These are phyloP conservation scores for Chironomus striatipennis DNA, from an alignment of 1,140 invertebrate genomes.

Conservation along the genomic window DNA sequence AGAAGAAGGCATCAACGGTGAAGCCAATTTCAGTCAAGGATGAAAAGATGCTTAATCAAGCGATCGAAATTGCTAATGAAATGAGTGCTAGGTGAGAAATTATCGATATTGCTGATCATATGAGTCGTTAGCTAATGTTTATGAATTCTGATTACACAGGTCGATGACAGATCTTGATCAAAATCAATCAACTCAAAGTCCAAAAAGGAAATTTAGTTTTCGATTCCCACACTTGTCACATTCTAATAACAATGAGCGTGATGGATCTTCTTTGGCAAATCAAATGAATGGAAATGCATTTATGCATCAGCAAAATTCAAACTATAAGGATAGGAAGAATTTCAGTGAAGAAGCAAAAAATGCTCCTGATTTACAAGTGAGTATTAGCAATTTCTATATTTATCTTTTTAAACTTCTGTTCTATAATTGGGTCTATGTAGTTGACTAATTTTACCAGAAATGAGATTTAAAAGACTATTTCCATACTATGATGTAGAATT, in stretches of 20 bases:
- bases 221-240: conserved; percentile 54
- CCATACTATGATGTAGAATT: conserved; percentile 17
- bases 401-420: conserved; percentile 30
- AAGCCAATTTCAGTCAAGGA: conserved; percentile 93
- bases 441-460: no score
- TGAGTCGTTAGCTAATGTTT: not conserved
- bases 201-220: conserved; percentile 82
- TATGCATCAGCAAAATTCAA: conserved; percentile 30
- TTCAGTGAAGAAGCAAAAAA: conserved; percentile 84
- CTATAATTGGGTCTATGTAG: not conserved
- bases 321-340: conserved; percentile 59
- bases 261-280: conserved; percentile 19
- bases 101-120: not conserved
- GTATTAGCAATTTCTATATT: conserved; percentile 37
- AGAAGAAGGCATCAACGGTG: conserved; percentile 72
- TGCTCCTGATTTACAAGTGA: conserved; percentile 82
- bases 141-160: conserved; percentile 32
- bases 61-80: conserved; percentile 90
- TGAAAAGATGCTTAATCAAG: conserved; percentile 84
- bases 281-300: conserved; percentile 27
- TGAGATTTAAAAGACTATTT: no score
- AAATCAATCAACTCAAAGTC: conserved; percentile 59
- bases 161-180: conserved; percentile 76
- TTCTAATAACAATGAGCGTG: conserved; percentile 6
- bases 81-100: conserved; percentile 58